Conservation (phyloP, 1,140 invertebrate species). For the Temnothorax nylanderi region DNA sequence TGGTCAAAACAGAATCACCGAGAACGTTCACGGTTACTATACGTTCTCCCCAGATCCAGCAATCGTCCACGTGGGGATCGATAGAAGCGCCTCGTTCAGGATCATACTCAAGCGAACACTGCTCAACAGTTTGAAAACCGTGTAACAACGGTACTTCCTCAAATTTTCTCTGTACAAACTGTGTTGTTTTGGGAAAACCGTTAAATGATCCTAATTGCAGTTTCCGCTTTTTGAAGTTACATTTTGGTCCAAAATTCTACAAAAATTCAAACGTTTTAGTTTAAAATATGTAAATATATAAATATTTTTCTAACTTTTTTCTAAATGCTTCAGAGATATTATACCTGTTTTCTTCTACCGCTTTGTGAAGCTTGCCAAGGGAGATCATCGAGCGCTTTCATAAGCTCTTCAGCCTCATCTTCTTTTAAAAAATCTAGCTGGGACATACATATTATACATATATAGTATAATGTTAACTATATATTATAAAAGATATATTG, state of each 20-base stretch:
- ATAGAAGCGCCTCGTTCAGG: slow-evolving; percentile 95
- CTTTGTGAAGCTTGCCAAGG: slow-evolving; percentile 98
- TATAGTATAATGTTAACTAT: slow-evolving; percentile 29
- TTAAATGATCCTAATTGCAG: slow-evolving; percentile 92
- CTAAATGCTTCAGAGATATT: background rate
- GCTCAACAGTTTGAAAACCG: slow-evolving; percentile 96
- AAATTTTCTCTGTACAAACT: slow-evolving; percentile 94
- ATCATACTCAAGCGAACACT: slow-evolving; percentile 98
- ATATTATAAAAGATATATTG: slow-evolving; percentile 25
- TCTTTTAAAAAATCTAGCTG: slow-evolving; percentile 91
- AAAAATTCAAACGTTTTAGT: slow-evolving; percentile 19
- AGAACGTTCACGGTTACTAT: slow-evolving; percentile 97
- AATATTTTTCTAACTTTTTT: background rate
- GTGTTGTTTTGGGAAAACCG: slow-evolving; percentile 95
- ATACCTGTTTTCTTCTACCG: slow-evolving; percentile 96
- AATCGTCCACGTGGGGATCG: slow-evolving; percentile 99
- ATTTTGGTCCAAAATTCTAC: slow-evolving; percentile 98
- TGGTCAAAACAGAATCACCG: slow-evolving; percentile 93
- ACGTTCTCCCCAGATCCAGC: slow-evolving; percentile 99
- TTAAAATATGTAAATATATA: background rate
- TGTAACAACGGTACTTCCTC: slow-evolving; percentile 87
- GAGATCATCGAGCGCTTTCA: slow-evolving; percentile 91
- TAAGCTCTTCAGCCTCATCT: slow-evolving; percentile 90
- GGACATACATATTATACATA: slow-evolving; percentile 48
- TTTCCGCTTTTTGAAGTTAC: slow-evolving; percentile 98